Evolutionary conservation across 2,113 vertebrate genomes (phyloP).

Genomic region (Alectura lathami): DNA sequence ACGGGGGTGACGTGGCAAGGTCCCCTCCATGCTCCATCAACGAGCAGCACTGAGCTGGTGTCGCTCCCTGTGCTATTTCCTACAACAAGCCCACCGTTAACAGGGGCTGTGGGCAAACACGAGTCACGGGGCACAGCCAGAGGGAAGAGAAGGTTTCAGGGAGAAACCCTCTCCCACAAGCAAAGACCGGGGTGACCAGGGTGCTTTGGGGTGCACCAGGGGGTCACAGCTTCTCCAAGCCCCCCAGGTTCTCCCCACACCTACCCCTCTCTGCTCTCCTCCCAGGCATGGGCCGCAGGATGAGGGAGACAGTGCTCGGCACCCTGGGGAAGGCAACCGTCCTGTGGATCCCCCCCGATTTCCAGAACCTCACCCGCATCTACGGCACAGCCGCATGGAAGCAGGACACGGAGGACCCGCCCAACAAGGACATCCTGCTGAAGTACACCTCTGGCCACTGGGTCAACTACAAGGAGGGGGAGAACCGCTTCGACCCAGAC

Average conservation of each 20-base stretch:
- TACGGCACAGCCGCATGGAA: background rate
- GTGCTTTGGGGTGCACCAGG: rapidly evolving
- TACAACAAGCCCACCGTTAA: background rate
- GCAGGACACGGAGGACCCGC: background rate
- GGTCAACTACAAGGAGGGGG: background rate
- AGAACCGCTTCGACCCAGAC: rapidly evolving
- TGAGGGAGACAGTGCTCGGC: background rate
- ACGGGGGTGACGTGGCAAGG: background rate
- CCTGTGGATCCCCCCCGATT: rapidly evolving
- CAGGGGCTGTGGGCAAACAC: rapidly evolving
- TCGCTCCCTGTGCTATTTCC: background rate
- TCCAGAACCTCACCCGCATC: rapidly evolving
- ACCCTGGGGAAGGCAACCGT: background rate
- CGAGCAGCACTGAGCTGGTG: background rate
- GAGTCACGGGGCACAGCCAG: background rate
- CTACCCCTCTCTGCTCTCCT: rapidly evolving
- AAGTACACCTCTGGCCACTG: rapidly evolving
- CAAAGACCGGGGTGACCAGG: rapidly evolving
- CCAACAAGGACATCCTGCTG: background rate
- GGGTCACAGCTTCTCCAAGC: rapidly evolving
- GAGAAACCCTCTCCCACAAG: rapidly evolving
- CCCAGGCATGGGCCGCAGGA: background rate
- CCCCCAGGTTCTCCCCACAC: rapidly evolving
- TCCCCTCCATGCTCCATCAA: background rate
- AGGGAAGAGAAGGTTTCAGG: background rate